Percentiles rank a stretch among this genome's conserved stretches.
Conservation (phyloP, 2,797 vertebrate genomes). For the Brotula barbata region DNA sequence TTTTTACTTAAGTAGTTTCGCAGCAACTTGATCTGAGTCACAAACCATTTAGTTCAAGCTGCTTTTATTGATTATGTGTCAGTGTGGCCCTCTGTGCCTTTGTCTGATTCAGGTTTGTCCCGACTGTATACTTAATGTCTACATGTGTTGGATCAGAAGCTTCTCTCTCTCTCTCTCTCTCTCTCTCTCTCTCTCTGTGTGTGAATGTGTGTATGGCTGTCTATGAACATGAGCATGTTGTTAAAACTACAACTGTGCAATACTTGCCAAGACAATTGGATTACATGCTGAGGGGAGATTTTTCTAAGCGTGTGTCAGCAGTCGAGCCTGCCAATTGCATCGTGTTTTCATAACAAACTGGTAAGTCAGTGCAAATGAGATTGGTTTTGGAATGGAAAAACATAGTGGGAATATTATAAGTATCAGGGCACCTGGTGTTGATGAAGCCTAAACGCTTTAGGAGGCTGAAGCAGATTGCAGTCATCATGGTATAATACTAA, state of each 20-base stretch:
- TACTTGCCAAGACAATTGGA: background rate
- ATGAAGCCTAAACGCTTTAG: slow-evolving; percentile 13
- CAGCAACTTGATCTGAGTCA: slow-evolving; percentile 3
- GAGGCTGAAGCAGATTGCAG: slow-evolving; percentile 39
- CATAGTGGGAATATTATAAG: slow-evolving; percentile 9
- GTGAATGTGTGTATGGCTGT: background rate
- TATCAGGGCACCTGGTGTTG: slow-evolving; percentile 37
- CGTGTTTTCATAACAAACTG: no score
- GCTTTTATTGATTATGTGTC: background rate
- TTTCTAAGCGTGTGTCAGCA: background rate
- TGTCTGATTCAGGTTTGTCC: background rate
- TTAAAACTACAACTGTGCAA: background rate
- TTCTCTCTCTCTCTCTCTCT: no score
- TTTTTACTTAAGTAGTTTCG: slow-evolving; percentile 17
- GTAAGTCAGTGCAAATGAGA: background rate
- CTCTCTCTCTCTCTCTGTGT: no score
- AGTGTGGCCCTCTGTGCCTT: background rate
- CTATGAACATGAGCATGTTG: no score
- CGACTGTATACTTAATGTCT: background rate
- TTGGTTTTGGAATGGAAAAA: slow-evolving; percentile 12
- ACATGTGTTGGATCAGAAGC: background rate
- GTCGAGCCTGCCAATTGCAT: no score
- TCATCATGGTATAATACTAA: no score
- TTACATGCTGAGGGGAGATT: no score
- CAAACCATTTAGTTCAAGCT: slow-evolving; percentile 14